These are phyloP conservation scores for Calidris pygmaea DNA, from an alignment of 2,113 vertebrate species.

Conservation along the genomic window DNA sequence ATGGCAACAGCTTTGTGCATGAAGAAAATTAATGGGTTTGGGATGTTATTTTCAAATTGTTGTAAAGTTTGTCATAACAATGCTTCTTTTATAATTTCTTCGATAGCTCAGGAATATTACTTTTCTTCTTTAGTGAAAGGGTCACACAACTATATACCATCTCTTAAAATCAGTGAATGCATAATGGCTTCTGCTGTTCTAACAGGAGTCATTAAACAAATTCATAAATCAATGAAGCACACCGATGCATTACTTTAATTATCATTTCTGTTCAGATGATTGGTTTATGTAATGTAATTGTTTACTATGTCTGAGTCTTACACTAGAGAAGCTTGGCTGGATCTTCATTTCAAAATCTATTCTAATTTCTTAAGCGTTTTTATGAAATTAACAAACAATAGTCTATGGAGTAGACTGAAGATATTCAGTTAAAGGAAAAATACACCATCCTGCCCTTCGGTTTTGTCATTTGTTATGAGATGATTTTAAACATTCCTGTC, in stretches of 20 bases:
- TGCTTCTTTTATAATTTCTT: conserved; percentile 22
- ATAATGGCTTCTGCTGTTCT: conserved; percentile 75
- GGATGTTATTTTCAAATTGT: conserved; percentile 60
- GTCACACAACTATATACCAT: conserved; percentile 52
- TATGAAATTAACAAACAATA: background rate
- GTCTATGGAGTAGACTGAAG: background rate
- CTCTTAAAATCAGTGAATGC: conserved; percentile 74
- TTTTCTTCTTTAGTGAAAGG: conserved; percentile 62
- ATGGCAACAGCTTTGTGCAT: conserved; percentile 31
- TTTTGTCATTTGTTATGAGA: background rate
- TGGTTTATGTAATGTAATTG: conserved; percentile 88
- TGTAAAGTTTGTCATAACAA: conserved; percentile 18
- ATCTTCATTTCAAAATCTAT: conserved; percentile 45
- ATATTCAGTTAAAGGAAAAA: conserved; percentile 11
- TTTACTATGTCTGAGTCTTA: conserved; percentile 84
- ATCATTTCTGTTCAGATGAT: conserved; percentile 86
- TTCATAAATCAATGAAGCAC: conserved; percentile 91
- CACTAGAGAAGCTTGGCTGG: conserved; percentile 25
- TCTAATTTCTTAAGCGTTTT: conserved; percentile 34
- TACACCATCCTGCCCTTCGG: background rate
- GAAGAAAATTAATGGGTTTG: conserved; percentile 39
- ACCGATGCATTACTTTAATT: conserved; percentile 90
- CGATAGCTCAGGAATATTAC: conserved; percentile 43
- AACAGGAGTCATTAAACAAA: conserved; percentile 92
- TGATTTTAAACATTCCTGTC: background rate